Base-by-base conservation (phyloP, 2,797 vertebrate genomes). In the Rhabdomys pumilio region DNA sequence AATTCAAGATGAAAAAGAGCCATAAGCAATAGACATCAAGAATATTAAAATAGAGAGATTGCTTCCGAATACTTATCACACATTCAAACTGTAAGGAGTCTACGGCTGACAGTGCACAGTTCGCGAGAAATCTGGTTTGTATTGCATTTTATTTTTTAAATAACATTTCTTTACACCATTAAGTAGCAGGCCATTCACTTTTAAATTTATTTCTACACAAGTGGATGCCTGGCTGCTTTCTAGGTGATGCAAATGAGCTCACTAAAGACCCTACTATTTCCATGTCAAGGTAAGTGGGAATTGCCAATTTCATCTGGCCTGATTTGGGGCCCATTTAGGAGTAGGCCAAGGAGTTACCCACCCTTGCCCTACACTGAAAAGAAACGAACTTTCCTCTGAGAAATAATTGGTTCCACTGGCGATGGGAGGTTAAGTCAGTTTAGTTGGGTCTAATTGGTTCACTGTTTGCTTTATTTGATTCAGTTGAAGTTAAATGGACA, bases 1-100 rank as follows among this genome's bases (percentile, higher is more conserved):
- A 90, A 79, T 91, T 96, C 65, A 96, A 96, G 90, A 93, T 34
- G 57, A 97, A 98, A 98, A 90, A 34, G 88, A 95, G 53, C 38
- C 91, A 91, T 94, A 94, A 95, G 76, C 91, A 97, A 97, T 31
- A 93, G 9, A 53, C 85, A 94, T 89, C 90, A 96, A 97, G 75
- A 96, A 94, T 63, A 75, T 86, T 59, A 87, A 96, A 91, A 87
- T 24, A 9, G 41, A 93, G 84, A 89, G 44, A 59, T 31, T 91
- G 53, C 44, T 84, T 94, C 69, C 41, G 4, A 97, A 63, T 76
- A 76, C 19, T 53, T 44, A 96, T 57, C 38, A 81, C 72, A 20
- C 47, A 92, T 57, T 94, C 0, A 7, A 90, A 59, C 12, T 69
- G 6, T 8, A 90, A 26, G n/a, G 73, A 63, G 59, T 81, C 24